phyloP scores from a whole-genome alignment of 2,888 invertebrate genomes.

The Calameuta idolon region DNA sequence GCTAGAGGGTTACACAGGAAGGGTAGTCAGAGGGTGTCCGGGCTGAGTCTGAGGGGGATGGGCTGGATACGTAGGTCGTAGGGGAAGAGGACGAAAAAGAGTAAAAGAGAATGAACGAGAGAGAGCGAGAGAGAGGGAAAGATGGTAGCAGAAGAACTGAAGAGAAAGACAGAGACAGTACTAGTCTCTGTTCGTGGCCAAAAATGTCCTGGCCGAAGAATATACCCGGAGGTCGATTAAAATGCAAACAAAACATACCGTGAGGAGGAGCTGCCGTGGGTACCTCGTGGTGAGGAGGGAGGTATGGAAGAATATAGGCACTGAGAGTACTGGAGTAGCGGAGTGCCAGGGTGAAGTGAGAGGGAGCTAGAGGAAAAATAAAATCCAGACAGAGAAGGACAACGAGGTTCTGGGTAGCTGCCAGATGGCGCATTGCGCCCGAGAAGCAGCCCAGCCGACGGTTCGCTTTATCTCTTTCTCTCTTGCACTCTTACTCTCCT shows the following conservation, averaged over 20 bases:
- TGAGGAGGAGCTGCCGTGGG: constrained; percentile 6
- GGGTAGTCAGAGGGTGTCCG: constrained; percentile 1
- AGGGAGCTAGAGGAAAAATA: constrained; percentile 20
- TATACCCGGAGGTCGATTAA: constrained; percentile 38
- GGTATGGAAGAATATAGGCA: not conserved
- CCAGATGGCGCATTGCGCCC: constrained; percentile 55
- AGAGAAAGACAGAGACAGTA: too few relatives aligned
- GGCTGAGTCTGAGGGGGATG: constrained; percentile 20
- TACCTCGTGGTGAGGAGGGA: not conserved
- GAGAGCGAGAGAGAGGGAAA: too few relatives aligned
- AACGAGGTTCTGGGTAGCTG: constrained; percentile 47
- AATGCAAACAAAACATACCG: constrained; percentile 38
- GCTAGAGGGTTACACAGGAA: not conserved
- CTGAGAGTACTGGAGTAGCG: constrained; percentile 1
- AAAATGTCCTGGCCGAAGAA: constrained; percentile 27
- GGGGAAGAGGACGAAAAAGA: not conserved
- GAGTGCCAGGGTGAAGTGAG: constrained; percentile 1
- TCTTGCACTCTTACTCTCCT: not conserved
- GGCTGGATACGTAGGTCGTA: not conserved
- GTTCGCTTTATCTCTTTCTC: not conserved
- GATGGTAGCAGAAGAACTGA: too few relatives aligned
- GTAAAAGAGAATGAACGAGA: not conserved
- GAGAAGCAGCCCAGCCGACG: constrained; percentile 30
- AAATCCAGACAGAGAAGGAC: constrained; percentile 5
- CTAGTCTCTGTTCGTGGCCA: constrained; percentile 7